Base-by-base conservation (phyloP, 2,888 invertebrate species). In the Coelogynopora nodosa region DNA sequence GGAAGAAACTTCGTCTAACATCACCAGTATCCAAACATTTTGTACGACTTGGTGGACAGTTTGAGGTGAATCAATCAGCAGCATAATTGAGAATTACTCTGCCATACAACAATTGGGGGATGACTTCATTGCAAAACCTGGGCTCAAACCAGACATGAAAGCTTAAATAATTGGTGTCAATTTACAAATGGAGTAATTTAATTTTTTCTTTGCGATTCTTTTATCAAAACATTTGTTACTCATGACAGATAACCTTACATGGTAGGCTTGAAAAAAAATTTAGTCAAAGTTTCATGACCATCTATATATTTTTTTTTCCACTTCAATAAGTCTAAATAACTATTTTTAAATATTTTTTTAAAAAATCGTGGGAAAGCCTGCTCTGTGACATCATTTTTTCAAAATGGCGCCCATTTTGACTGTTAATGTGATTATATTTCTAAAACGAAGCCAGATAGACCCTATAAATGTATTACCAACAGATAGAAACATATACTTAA, bases 191-290 rank as follows among this genome's bases (percentile, higher is more conserved):
- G 74, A 74, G 74, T 26, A 74, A 74, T 74, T 74, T 26, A 13
- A 74, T 74, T 74, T 74, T 74, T 74, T 74, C 23, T 74, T 74
- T 74, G 74, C 27, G 74, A 23, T 74, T 74, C 74, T 74, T 74
- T 23, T 74, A 74, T 74, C 74, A 74, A 74, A 74, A 13, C 27
- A 23, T 74, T 74, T 74, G 74, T 74, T 74, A 74, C 27, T 74
- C 74, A 74, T 23, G 27, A 49, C 49, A 49, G 18, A 49, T 49
- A 18, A 49, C 49, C 49, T 49, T 49, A 49, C 10, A n/a, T n/a
- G n/a, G n/a, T n/a, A n/a, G n/a, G n/a, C n/a, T n/a, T n/a, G n/a
- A n/a, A n/a, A n/a, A n/a, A n/a, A n/a, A n/a, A n/a, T n/a, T n/a
- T n/a, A n/a, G n/a, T n/a, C n/a, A n/a, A n/a, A n/a, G n/a, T n/a